These are phyloP conservation scores for Microplitis demolitor DNA, from an alignment of 1,140 invertebrate species.

Conservation along the genomic window DNA sequence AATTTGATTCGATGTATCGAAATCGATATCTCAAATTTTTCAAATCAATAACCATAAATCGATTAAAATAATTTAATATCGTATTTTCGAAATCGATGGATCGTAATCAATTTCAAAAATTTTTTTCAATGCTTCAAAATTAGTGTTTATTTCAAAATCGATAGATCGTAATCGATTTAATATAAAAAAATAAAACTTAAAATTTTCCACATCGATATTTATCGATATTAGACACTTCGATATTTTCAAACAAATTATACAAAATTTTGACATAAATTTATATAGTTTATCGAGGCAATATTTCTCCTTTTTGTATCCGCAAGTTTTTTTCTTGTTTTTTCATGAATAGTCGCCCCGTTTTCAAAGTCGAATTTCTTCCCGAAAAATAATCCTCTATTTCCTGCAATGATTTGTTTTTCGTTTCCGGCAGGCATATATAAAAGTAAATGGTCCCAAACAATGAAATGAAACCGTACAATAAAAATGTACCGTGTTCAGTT, in stretches of 20 bases:
- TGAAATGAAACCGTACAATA: slow-evolving; percentile 69
- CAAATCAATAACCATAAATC: too few species aligned
- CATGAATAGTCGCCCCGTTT: slow-evolving; percentile 41
- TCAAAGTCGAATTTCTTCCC: slow-evolving; percentile 57
- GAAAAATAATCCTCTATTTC: slow-evolving; percentile 78
- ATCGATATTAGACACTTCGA: neutral
- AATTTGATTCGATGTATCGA: too few species aligned
- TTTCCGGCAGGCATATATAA: slow-evolving; percentile 76
- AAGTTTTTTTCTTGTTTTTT: slow-evolving; percentile 41
- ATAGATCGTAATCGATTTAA: too few species aligned
- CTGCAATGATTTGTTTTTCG: slow-evolving; percentile 76
- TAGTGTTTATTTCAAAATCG: too few species aligned
- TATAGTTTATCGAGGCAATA: slow-evolving; percentile 44
- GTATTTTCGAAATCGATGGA: too few species aligned
- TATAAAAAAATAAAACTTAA: too few species aligned
- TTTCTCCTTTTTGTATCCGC: slow-evolving; percentile 46
- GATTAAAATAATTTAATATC: too few species aligned
- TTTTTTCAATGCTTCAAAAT: too few species aligned
- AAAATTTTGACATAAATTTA: neutral
- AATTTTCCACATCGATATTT: neutral
- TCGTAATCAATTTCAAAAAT: too few species aligned
- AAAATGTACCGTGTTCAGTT: slow-evolving; percentile 67
- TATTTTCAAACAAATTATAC: neutral
- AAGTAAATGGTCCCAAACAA: slow-evolving; percentile 66
- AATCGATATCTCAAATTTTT: too few species aligned